Evolutionary conservation across 2,888 invertebrate genomes (phyloP).

Genomic region (Cyaniris semiargus): DNA sequence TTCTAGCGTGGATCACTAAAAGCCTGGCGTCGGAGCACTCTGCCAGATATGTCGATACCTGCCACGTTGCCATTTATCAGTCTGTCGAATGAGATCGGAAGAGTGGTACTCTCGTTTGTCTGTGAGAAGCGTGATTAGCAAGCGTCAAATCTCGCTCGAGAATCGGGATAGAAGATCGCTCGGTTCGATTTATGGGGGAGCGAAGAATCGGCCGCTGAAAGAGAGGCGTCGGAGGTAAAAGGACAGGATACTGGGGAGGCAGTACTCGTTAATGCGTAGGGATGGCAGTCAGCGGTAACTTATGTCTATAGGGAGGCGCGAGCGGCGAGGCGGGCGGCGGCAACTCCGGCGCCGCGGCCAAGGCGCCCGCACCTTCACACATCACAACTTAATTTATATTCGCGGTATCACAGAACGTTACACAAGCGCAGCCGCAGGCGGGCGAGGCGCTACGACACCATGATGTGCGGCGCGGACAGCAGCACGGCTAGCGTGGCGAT

Average conservation of each 20-base stretch:
- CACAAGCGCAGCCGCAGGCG: conserved; percentile 75
- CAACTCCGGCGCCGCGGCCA: conserved; percentile 70
- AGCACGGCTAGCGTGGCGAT: conserved; percentile 98
- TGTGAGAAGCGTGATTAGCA: conserved; percentile 36
- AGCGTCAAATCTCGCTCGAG: conserved; percentile 42
- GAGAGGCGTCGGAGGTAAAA: conserved; percentile 52
- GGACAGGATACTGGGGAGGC: conserved; percentile 63
- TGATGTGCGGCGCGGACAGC: conserved; percentile 97
- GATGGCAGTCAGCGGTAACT: conserved; percentile 75
- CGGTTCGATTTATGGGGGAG: conserved; percentile 50
- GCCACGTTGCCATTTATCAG: conserved; percentile 51
- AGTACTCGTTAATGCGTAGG: conserved; percentile 67
- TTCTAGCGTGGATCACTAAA: conserved; percentile 59
- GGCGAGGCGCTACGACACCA: conserved; percentile 89
- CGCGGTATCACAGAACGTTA: conserved; percentile 85
- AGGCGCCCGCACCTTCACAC: conserved; percentile 75
- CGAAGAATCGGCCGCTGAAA: conserved; percentile 55
- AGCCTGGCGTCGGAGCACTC: conserved; percentile 47
- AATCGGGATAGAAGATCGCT: conserved; percentile 47
- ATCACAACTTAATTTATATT: conserved; percentile 84
- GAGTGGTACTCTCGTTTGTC: conserved; percentile 36
- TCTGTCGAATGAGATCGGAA: conserved; percentile 32
- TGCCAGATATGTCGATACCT: conserved; percentile 55
- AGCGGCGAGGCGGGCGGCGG: conserved; percentile 70
- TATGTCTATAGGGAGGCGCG: conserved; percentile 74